Evolutionary conservation across 2,113 vertebrate species (phyloP).

Genomic region (Gymnocephalus cernua): DNA sequence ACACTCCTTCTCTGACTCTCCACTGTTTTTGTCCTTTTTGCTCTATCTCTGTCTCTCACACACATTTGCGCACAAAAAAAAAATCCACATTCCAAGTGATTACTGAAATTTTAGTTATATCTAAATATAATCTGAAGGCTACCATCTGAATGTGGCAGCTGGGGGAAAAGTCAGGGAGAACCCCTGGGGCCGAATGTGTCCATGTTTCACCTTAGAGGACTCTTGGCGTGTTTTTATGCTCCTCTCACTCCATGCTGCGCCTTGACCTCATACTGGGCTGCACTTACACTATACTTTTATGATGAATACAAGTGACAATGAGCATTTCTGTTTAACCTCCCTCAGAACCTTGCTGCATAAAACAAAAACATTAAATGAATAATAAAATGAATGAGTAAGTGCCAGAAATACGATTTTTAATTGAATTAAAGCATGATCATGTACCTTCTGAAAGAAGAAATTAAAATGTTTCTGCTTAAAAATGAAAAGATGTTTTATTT

Average conservation of each 20-base stretch:
- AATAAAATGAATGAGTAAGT: background rate
- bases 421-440: background rate
- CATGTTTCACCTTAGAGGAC: conserved; percentile 5
- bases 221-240: conserved; percentile 19
- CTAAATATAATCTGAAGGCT: conserved; percentile 28
- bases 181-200: background rate
- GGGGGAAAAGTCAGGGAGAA: conserved; percentile 22
- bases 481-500: background rate
- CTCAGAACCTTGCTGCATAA: background rate
- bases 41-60: background rate
- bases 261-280: conserved; percentile 10
- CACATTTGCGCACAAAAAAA: background rate
- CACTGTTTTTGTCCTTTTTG: background rate
- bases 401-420: background rate
- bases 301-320: conserved; percentile 11
- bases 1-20: background rate
- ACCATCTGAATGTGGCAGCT: conserved; percentile 43
- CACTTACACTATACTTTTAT: background rate
- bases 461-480: no score
- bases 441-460: background rate
- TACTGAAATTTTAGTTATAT: conserved; percentile 11
- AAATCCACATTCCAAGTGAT: conserved; percentile 19
- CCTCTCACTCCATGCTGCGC: background rate
- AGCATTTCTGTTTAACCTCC: background rate
- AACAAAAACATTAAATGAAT: background rate